Base-by-base conservation (phyloP, 2,888 invertebrate genomes). In the Trimorus sp. region DNA sequence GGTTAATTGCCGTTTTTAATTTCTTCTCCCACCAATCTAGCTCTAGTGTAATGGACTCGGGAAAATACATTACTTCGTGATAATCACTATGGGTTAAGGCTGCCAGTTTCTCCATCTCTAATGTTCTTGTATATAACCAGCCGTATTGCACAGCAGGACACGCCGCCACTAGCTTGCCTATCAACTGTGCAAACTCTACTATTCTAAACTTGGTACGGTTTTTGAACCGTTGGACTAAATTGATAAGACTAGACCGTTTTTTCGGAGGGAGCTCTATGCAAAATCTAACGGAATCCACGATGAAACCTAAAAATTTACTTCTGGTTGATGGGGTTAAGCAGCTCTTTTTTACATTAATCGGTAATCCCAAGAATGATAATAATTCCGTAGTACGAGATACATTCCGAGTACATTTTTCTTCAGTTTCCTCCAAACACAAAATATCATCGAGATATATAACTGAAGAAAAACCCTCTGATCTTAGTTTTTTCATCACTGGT, bases 121-220 rank as follows among this genome's bases (percentile, higher is more conserved):
- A 14, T 2, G 14, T n/a, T 14, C 53, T 65, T 37, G 65, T 65
- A 53, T 65, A 65, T 36, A 65, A 15, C 12, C 12, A 65, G 15
- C 53, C 53, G 16, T 53, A 65, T 15, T 45, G 16, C 1, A 62
- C 26, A n/a, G 26, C 62, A 26, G 62, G 62, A 8, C 62, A 62
- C 1, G 62, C 48, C 37, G 56, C 36, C 11, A 56, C n/a, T 26
- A 56, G n/a, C 37, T 11, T 56, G n/a, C 12, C 56, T 3, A 56
- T 56, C 37, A 56, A 56, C 11, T n/a, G 56, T n/a, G 60, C 60
- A 45, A 60, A 37, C 5, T 56, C 56, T 12, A 37, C 37, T 12
- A 56, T 56, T 8, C n/a, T 15, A 37, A 36, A 56, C 37, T 56
- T 16, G 7, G 11, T 56, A n/a, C 37, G 36, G 3, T 1, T 56